Conservation (phyloP, 1,140 invertebrate genomes). For the Physella acuta region DNA sequence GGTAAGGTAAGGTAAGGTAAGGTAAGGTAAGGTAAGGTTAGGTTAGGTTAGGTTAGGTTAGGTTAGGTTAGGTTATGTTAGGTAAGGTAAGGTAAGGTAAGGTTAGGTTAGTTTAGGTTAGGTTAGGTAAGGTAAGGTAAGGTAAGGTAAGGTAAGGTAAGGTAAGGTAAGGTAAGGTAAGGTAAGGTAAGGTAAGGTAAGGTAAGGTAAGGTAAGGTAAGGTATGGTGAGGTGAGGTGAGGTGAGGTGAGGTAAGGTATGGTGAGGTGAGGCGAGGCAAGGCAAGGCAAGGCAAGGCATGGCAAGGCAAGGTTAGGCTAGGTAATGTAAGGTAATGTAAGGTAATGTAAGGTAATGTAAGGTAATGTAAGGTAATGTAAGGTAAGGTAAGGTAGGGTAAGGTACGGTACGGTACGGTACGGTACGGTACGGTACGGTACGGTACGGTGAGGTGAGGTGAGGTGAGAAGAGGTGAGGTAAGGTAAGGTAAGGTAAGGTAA, state of each 20-base stretch:
- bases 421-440: constrained; percentile 7
- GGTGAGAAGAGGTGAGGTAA: constrained; percentile 1
- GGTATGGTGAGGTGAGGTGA: too few species aligned
- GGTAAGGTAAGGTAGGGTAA: not conserved
- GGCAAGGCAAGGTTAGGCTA: not conserved
- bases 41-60: not conserved
- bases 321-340: not conserved
- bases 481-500: constrained; percentile 1
- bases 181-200: not conserved
- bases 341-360: not conserved
- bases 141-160: not conserved
- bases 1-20: not conserved
- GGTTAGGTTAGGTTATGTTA: not conserved
- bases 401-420: not conserved
- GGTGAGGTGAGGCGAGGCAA: not conserved
- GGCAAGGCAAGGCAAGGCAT: not conserved
- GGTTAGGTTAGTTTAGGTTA: not conserved
- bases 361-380: not conserved
- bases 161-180: not conserved
- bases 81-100: not conserved
- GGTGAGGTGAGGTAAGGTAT: not conserved
- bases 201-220: constrained; percentile 1
- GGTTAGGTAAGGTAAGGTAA: not conserved
- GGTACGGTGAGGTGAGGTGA: too few species aligned
- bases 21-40: not conserved